Evolutionary conservation across 2,888 invertebrate genomes (phyloP).

Genomic region (Sericinus montela): DNA sequence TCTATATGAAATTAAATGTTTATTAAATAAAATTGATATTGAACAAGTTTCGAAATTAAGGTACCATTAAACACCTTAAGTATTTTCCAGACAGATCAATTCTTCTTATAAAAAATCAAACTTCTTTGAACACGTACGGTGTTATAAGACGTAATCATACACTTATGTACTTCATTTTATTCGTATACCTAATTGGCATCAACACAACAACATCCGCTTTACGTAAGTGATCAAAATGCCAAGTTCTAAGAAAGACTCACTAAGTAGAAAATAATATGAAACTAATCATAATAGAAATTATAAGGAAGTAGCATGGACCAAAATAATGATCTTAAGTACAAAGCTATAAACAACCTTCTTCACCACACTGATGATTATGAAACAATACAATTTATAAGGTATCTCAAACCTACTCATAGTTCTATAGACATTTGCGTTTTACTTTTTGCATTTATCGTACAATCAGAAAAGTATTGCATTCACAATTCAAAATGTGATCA

Average conservation of each 20-base stretch:
- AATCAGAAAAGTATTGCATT: constrained; percentile 44
- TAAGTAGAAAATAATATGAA: constrained; percentile 21
- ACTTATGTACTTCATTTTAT: constrained; percentile 7
- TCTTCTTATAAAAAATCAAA: not conserved
- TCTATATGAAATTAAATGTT: too few relatives aligned
- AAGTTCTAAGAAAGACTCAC: constrained; percentile 18
- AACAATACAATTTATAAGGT: constrained; percentile 17
- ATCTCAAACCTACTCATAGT: constrained; percentile 11
- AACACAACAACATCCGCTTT: constrained; percentile 14
- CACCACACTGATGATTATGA: constrained; percentile 3
- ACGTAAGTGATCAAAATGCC: constrained; percentile 13
- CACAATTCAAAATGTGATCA: constrained; percentile 53
- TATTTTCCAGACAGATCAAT: too few relatives aligned
- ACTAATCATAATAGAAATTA: constrained; percentile 20
- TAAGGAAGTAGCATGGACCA: constrained; percentile 11
- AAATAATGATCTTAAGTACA: constrained; percentile 14
- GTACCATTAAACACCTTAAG: too few relatives aligned
- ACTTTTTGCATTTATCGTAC: constrained; percentile 41
- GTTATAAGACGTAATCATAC: constrained; percentile 11
- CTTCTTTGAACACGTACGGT: not conserved
- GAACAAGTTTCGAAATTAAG: too few relatives aligned
- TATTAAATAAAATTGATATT: too few relatives aligned
- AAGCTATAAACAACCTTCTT: constrained; percentile 12
- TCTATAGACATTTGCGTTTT: constrained; percentile 30
- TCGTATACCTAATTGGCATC: constrained; percentile 13